Base-by-base conservation (phyloP, 1,140 invertebrate species). In the Neotoxoptera formosana region DNA sequence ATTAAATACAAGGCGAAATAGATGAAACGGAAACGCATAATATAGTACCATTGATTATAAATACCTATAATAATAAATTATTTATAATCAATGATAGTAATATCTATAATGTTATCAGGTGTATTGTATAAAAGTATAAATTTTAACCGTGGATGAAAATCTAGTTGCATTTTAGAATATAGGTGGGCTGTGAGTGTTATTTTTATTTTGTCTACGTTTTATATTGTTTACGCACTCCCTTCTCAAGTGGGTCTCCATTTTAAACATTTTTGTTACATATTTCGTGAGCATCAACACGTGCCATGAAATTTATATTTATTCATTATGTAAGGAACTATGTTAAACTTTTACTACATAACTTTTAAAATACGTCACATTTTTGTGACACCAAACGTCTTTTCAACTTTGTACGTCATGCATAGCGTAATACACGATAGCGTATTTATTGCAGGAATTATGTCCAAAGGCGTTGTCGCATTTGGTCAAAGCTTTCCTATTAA, bases 221-320 rank as follows among this genome's bases (percentile, higher is more conserved):
- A 67, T n/a, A 67, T 60, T 60, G 8, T 67, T 14, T n/a, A 14
- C 30, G 41, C 4, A n/a, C 23, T 14, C 25, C 11, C 30, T 76
- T 0, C 3, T n/a, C n/a, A n/a, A n/a, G n/a, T 11, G 8, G n/a
- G 0, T 11, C 30, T 6, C 1, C 14, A 17, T 17, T n/a, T 76
- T n/a, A 17, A n/a, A 76, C 4, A n/a, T 34, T 30, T 67, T 30
- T 14, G 30, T 67, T 67, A 67, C 25, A n/a, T 67, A n/a, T 76
- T 76, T n/a, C 14, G 1, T 76, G 60, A n/a, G n/a, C 30, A 76
- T 17, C 60, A 76, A 17, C 30, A 76, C n/a, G n/a, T n/a, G 17
- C 14, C 14, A n/a, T n/a, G 14, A 4, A 76, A 76, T 14, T n/a
- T 20, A 34, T 76, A 76, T n/a, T 76, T n/a, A n/a, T 76, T 17